A percentile compares a stretch with the other conserved stretches of the same genome.
These are phyloP conservation scores for Patagioenas fasciata DNA, from an alignment of 2,113 vertebrate genomes.

Conservation along the genomic window DNA sequence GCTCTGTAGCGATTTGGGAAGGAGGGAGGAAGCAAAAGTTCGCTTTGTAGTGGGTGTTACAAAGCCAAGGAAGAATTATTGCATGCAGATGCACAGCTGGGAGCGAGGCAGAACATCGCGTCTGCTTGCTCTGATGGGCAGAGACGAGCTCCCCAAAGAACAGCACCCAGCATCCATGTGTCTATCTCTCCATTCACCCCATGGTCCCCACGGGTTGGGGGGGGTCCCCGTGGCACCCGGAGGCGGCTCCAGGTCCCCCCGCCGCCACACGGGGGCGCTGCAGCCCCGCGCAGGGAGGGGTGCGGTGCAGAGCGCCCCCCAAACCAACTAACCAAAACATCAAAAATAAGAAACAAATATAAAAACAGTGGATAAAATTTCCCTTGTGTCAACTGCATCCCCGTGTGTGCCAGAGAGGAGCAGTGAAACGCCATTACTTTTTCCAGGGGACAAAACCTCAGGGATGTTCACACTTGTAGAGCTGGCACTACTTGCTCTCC, in stretches of 20 bases:
- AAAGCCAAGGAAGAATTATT: not conserved
- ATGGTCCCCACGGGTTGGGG: too few relatives aligned
- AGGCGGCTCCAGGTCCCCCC: too few relatives aligned
- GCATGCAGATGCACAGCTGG: rapidly evolving
- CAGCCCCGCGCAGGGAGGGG: too few relatives aligned
- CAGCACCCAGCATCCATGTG: not conserved
- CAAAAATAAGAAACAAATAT: too few relatives aligned
- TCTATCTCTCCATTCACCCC: not conserved
- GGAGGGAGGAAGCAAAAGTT: not conserved
- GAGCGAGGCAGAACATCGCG: rapidly evolving
- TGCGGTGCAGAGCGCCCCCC: too few relatives aligned
- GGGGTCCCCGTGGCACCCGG: too few relatives aligned
- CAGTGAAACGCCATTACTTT: not conserved
- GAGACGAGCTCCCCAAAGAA: not conserved
- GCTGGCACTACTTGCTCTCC: not conserved
- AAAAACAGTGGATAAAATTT: not conserved
- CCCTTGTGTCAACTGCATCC: not conserved
- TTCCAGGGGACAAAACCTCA: too few relatives aligned
- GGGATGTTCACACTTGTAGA: rapidly evolving
- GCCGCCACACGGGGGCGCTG: too few relatives aligned
- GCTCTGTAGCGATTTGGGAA: not conserved
- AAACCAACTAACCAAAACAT: too few relatives aligned
- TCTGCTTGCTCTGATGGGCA: not conserved
- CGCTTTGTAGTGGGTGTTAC: not conserved
- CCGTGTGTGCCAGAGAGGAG: rapidly evolving